These are phyloP conservation scores for Aplocera efformata DNA, from an alignment of 2,888 invertebrate species.

Conservation along the genomic window DNA sequence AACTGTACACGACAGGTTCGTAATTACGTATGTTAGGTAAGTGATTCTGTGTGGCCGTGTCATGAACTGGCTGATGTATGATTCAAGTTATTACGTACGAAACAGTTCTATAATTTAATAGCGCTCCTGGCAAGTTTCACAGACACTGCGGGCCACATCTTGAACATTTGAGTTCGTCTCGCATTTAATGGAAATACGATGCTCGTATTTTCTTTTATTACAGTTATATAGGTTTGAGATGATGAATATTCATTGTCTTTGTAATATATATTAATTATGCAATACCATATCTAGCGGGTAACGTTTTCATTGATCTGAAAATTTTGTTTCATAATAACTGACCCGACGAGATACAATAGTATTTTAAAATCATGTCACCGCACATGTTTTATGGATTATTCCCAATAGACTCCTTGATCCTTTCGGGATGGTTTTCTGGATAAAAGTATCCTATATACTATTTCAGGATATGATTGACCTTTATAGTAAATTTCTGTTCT, in stretches of 20 bases:
- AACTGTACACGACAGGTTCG: slow-evolving; percentile 23
- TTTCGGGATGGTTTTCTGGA: no score
- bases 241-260: slow-evolving; percentile 2
- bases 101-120: slow-evolving; percentile 37
- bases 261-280: no score
- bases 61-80: slow-evolving; percentile 27
- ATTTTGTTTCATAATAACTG: no score
- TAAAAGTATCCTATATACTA: no score
- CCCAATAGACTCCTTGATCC: no score
- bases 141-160: slow-evolving; percentile 28
- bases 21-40: slow-evolving; percentile 27
- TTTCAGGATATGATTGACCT: no score
- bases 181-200: slow-evolving; percentile 9
- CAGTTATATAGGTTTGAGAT: slow-evolving; percentile 1
- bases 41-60: slow-evolving; percentile 26
- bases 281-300: no score
- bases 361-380: no score
- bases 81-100: slow-evolving; percentile 37
- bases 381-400: no score
- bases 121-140: slow-evolving; percentile 31
- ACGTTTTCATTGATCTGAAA: no score
- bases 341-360: no score
- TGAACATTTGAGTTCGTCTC: slow-evolving; percentile 20
- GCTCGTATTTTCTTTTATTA: slow-evolving; percentile 7
- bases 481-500: no score